Conservation (phyloP, 2,888 invertebrate genomes). For the Amphipyra berbera region DNA sequence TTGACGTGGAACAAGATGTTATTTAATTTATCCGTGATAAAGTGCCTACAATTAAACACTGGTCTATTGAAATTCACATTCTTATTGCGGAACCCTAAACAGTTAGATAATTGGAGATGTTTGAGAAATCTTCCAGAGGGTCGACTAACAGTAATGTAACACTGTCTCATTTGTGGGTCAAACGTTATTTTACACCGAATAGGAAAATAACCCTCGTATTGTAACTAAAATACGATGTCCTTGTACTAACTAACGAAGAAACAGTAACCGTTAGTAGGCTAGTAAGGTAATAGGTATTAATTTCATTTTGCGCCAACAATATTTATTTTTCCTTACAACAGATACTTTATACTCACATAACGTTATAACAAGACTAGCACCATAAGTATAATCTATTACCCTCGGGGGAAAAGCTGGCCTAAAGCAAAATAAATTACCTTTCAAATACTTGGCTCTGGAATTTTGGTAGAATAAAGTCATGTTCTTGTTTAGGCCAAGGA, state of each 20-base stretch:
- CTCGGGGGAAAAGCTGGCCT: conserved; percentile 54
- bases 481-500: conserved; percentile 41
- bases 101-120: neutral
- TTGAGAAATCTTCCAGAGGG: too few relatives aligned
- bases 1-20: too few relatives aligned
- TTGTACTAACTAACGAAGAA: conserved; percentile 10
- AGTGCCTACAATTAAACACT: too few relatives aligned
- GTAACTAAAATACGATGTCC: neutral
- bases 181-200: too few relatives aligned
- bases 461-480: conserved; percentile 52
- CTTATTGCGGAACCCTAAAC: neutral
- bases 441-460: conserved; percentile 53
- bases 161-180: too few relatives aligned
- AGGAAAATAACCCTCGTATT: neutral
- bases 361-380: conserved; percentile 51
- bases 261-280: conserved; percentile 4
- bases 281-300: conserved; percentile 27
- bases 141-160: too few relatives aligned
- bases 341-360: conserved; percentile 51
- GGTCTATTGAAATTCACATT: too few relatives aligned
- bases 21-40: too few relatives aligned
- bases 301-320: conserved; percentile 39
- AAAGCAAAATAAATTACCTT: conserved; percentile 61
- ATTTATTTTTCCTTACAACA: conserved; percentile 47
- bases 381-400: conserved; percentile 60